A percentile compares a stretch with the other conserved stretches of the same genome.
Evolutionary conservation across 2,888 invertebrate species (phyloP).

Genomic region (Papilio demoleus): DNA sequence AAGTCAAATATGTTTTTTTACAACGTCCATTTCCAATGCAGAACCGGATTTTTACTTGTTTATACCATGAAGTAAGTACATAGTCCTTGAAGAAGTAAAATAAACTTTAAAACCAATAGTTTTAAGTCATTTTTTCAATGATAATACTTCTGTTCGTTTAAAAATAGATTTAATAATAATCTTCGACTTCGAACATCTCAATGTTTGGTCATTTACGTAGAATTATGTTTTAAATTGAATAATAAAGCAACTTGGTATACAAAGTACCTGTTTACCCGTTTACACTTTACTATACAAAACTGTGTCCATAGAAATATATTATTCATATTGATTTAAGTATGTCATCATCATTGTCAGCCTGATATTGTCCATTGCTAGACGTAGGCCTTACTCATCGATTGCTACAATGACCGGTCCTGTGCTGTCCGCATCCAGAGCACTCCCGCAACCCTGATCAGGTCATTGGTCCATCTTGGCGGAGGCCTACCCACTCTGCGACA

Average conservation of each 20-base stretch:
- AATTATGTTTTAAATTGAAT: conserved; percentile 14
- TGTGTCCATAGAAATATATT: not conserved
- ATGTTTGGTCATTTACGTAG: not conserved
- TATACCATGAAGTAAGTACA: conserved; percentile 13
- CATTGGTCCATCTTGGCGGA: too few species aligned
- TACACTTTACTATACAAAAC: conserved; percentile 1
- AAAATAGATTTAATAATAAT: conserved; percentile 18
- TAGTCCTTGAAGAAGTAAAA: conserved; percentile 17
- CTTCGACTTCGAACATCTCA: conserved; percentile 17
- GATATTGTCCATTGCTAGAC: too few species aligned
- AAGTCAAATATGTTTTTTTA: conserved; percentile 23
- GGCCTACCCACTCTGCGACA: too few species aligned
- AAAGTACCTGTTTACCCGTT: conserved; percentile 16
- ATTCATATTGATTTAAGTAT: too few species aligned
- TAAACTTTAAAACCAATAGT: conserved; percentile 1
- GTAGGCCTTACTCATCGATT: too few species aligned
- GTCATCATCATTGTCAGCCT: too few species aligned
- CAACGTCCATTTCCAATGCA: conserved; percentile 17
- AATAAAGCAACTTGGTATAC: conserved; percentile 36
- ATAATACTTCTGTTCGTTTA: not conserved
- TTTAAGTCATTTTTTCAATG: not conserved
- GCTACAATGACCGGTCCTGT: too few species aligned
- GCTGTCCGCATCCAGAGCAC: too few species aligned
- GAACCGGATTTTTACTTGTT: conserved; percentile 13
- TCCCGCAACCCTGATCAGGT: too few species aligned